phyloP scores from a whole-genome alignment of 2,888 invertebrate genomes.

The Zhuqinia jingwanae region DNA sequence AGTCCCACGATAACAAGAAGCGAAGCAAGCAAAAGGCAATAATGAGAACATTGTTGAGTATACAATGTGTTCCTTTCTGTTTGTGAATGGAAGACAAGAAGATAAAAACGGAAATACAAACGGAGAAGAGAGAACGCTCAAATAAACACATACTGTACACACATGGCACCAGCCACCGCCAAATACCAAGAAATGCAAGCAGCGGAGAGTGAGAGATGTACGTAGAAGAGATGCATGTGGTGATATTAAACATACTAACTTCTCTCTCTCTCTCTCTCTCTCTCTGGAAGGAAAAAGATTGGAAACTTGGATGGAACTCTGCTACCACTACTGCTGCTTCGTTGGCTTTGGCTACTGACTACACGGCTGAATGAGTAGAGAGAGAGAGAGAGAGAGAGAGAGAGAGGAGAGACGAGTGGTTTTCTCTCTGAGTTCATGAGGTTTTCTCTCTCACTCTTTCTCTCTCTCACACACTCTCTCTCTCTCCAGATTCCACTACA shows the following conservation, averaged over 20 bases:
- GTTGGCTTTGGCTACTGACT: constrained; percentile 36
- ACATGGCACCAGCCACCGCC: constrained; percentile 39
- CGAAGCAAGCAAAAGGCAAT: constrained; percentile 40
- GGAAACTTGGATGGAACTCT: constrained; percentile 32
- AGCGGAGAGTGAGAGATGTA: neutral
- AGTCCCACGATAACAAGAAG: constrained; percentile 54
- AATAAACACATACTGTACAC: constrained; percentile 34
- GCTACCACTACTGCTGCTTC: constrained; percentile 19
- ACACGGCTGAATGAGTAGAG: constrained; percentile 34
- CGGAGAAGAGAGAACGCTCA: constrained; percentile 5
- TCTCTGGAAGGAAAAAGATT: neutral
- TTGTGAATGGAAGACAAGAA: constrained; percentile 3
- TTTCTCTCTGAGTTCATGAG: constrained; percentile 43
- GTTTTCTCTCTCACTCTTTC: constrained; percentile 12
- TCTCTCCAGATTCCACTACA: neutral
- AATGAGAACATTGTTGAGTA: constrained; percentile 63
- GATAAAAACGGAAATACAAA: constrained; percentile 35
- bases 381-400: neutral
- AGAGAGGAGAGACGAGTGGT: constrained; percentile 4
- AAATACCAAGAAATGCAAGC: constrained; percentile 29
- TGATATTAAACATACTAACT: neutral
- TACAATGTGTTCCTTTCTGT: constrained; percentile 40
- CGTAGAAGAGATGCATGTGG: neutral
- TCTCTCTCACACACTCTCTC: no score
- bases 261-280: neutral